Base-by-base conservation (phyloP, 30 jellyfish, hydroid and myxozoan genomes). In the Hydra vulgaris region DNA sequence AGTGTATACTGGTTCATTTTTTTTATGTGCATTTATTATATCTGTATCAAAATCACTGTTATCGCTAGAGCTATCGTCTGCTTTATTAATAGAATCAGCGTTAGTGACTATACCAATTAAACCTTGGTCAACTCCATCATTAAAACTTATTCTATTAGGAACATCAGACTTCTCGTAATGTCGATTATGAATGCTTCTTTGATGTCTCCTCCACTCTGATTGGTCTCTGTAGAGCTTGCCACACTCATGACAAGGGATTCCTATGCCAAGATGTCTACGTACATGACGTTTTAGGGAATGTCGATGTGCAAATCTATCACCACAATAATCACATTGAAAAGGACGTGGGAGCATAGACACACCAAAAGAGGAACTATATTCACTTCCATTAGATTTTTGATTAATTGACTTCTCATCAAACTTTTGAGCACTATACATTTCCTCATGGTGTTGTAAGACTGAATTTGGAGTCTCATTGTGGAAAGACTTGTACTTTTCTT, bases 261-360 rank as follows among this genome's bases (percentile, higher is more conserved):
- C 87, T 27, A 80, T 80, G 18, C 87, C 87, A 0, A 80, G 71
- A 80, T 80, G 87, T 23, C 87, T 69, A 1, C 87, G 80, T 20
- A 80, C 81, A 70, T 80, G 82, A 5, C 87, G 83, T 80, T 80
- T 80, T 21, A 80, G 40, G 12, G 87, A 80, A 79, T 80, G 87
- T 22, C 87, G 85, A 80, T 80, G 87, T 21, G 87, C 87, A 27
- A 80, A 80, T 8, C 87, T 74, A 70, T 80, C 87, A 27, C 87
- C 87, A 71, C 87, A 80, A 70, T 80, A 80, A 61, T 80, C 87
- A 66, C 87, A 80, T 61, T 80, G 87, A 70, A 80, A 80, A 25
- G 87, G 87, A n/a, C 87, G 87, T 18, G 87, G 81, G 8, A 80
- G 26, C 87, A 70, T 80, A 68, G 81, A 80, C 22, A 27, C 61